These are phyloP conservation scores for Meriones unguiculatus DNA, from an alignment of 2,113 vertebrate genomes.

Conservation along the genomic window DNA sequence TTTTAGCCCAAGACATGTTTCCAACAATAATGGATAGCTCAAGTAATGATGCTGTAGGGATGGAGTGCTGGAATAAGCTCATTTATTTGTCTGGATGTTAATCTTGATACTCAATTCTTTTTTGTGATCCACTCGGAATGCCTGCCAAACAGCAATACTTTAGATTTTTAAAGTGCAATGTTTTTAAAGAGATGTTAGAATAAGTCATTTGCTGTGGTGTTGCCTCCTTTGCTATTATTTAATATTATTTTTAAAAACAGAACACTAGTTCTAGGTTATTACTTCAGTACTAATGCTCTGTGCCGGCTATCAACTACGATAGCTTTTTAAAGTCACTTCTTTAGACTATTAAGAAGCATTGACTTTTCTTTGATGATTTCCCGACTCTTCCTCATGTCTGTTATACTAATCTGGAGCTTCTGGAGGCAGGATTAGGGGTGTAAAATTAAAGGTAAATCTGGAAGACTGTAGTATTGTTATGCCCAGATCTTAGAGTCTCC, in stretches of 20 bases:
- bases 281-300: not conserved
- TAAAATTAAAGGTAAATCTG: not conserved
- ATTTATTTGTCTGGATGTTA: not conserved
- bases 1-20: conserved; percentile 49
- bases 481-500: too few relatives aligned
- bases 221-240: conserved; percentile 34
- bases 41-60: not conserved
- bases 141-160: conserved; percentile 19
- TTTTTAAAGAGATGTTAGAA: conserved; percentile 48
- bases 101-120: not conserved
- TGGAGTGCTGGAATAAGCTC: not conserved
- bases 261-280: not conserved
- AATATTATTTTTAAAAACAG: not conserved
- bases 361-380: not conserved
- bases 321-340: not conserved
- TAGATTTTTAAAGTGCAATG: conserved; percentile 13
- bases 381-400: not conserved
- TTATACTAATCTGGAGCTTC: not conserved
- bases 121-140: not conserved
- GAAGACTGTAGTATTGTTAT: not conserved
- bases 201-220: not conserved
- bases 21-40: conserved; percentile 35
- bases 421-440: not conserved
- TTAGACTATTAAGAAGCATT: not conserved
- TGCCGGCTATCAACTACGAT: not conserved